Base-by-base conservation (phyloP, 2,888 invertebrate species). In the Syritta pipiens region DNA sequence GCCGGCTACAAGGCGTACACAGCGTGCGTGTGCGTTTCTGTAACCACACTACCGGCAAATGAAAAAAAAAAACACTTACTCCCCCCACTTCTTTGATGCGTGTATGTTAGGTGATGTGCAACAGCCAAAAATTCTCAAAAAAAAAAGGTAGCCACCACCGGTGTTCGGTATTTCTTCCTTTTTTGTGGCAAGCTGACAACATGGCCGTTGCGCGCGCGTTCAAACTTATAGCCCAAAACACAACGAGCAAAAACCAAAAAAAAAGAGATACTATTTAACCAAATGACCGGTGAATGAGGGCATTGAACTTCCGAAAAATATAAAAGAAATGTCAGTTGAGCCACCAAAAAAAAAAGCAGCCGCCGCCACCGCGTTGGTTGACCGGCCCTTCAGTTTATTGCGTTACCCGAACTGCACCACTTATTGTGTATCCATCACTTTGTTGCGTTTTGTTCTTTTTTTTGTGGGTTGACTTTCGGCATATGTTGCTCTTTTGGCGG, bases 251-350 rank as follows among this genome's bases (percentile, higher is more conserved):
- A 55, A 69, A 62, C 32, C 59, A 19, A 59, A 68, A 75, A 49
- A 22, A 55, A 30, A 65, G 30, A 65, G 10, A 22, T 63, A 44
- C 72, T 72, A 72, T 72, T 72, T 65, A 77, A 67, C 46, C 72
- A 77, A 77, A 72, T 77, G 53, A 60, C 55, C 59, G 55, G 46
- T 53, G 42, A 77, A 72, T 28, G 40, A 67, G 77, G 72, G 32
- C 72, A 77, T 53, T 67, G 77, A 77, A 77, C 77, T 77, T 67
- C 65, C 59, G 53, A 67, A 77, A 75, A 72, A 72, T 28, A 30
- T 60, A 48, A 57, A 44, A 53, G 40, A 51, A 63, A 28, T 57
- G 48, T 59, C 30, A 40, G 76, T 35, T 57, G 51, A 46, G 12
- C 7, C 3, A 35, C 1, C 22, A 17, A 14, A 37, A 28, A 46